Conservation (phyloP, 1,140 invertebrate genomes). For the Orius laevigatus region DNA sequence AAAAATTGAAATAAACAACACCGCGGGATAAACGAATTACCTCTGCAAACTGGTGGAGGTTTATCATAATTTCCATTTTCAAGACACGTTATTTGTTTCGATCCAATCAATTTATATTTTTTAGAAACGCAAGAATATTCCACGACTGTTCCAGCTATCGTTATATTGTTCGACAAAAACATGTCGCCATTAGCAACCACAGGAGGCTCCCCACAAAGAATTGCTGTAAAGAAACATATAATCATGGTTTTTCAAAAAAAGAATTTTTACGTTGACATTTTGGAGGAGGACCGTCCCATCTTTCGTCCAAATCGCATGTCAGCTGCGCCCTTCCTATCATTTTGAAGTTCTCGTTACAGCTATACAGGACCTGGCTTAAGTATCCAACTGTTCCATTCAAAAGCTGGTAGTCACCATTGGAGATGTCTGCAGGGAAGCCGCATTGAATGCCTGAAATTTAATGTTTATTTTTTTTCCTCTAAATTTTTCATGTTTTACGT, state of each 20-base stretch:
- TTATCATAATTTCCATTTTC: slow-evolving; percentile 64
- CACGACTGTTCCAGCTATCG: slow-evolving; percentile 47
- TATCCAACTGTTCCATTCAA: slow-evolving; percentile 72
- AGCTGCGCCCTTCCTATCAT: slow-evolving; percentile 64
- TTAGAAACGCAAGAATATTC: slow-evolving; percentile 54
- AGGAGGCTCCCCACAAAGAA: slow-evolving; percentile 57
- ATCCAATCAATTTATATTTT: slow-evolving; percentile 52
- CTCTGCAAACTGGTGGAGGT: slow-evolving; percentile 49
- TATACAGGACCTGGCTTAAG: slow-evolving; percentile 67
- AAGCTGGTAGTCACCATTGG: slow-evolving; percentile 62
- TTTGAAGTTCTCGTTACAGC: slow-evolving; percentile 66
- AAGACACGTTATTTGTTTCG: slow-evolving; percentile 49
- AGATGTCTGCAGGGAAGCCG: slow-evolving; percentile 70
- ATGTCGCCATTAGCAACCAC: slow-evolving; percentile 53
- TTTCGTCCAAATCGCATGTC: slow-evolving; percentile 78
- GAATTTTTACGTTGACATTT: slow-evolving; percentile 52
- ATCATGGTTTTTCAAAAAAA: neutral
- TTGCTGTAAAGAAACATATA: slow-evolving; percentile 32
- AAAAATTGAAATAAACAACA: slow-evolving; percentile 6
- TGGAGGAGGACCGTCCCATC: slow-evolving; percentile 87
- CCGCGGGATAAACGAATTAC: slow-evolving; percentile 34
- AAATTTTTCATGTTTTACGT: slow-evolving; percentile 37
- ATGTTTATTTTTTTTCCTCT: neutral
- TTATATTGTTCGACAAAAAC: slow-evolving; percentile 42
- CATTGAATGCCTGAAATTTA: slow-evolving; percentile 60